Base-by-base conservation (phyloP, 2,888 invertebrate genomes). In the Oasisia sp. region DNA sequence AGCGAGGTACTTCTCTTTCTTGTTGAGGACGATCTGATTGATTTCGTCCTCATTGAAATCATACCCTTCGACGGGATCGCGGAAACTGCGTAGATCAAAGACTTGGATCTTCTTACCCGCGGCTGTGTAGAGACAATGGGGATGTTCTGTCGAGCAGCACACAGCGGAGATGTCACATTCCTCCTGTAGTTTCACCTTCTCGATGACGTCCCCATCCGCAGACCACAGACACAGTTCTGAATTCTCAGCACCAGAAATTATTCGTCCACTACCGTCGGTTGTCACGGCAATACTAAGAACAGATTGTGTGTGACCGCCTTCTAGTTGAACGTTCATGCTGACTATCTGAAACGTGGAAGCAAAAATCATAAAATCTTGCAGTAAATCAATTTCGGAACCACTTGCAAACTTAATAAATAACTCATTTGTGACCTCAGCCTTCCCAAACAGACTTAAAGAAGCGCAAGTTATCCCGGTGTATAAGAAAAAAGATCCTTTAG, bases 11-110 rank as follows among this genome's bases (percentile, higher is more conserved):
- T 94, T 94, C 92, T 96, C 96, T 89, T 95, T 95, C 19, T 95
- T 94, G 93, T 95, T 95, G 56, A 96, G 74, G 11, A 93, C 94
- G 56, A 96, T 94, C 92, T 96, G 95, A 92, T 96, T 96, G 3
- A 96, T 94, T 92, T 96, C 96, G 27, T 96, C 96, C 90, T 95
- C 95, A 92, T 95, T 95, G 56, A 94, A 94, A 44, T 94, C 93
- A 92, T 94, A 95, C 44, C 50, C 93, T 91, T 94, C 94, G 12
- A 95, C 74, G 0, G 95, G 94, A 8, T 93, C 93, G 12, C 93
- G 92, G 14, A 95, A 93, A n/a, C 94, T 94, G 32, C 94, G 93
- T 32, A 92, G 58, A 11, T 95, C 95, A 92, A 95, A 95, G 12
- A 94, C 91, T 11, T 94, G 94, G 32, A 96, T 94, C 58, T 94